These are phyloP conservation scores for Serripes groenlandicus DNA, from an alignment of 2,888 invertebrate genomes.

Conservation along the genomic window DNA sequence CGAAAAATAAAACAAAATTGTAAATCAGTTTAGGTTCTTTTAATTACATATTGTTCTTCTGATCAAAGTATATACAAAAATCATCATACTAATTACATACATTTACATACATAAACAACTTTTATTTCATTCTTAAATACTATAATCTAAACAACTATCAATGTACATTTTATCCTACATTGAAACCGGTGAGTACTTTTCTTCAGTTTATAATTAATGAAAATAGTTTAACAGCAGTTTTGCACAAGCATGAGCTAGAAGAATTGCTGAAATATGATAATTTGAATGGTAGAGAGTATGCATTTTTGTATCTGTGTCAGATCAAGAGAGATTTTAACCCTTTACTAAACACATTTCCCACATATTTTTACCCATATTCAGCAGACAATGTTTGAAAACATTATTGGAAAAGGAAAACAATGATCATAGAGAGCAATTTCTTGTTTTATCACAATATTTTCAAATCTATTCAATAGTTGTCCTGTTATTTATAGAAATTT, in stretches of 20 bases:
- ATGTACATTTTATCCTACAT: no score
- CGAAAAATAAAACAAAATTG: no score
- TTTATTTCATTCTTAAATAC: background rate
- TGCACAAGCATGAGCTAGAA: background rate
- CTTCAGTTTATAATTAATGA: no score
- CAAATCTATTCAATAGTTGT: background rate
- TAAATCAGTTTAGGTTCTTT: background rate
- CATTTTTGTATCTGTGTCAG: no score
- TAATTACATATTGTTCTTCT: conserved; percentile 10
- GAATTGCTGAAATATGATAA: background rate
- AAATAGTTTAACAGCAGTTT: no score
- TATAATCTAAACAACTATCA: no score
- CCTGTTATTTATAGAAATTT: background rate
- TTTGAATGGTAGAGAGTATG: no score
- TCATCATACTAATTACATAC: conserved; percentile 9
- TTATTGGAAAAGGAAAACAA: background rate
- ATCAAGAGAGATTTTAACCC: no score
- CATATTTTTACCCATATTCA: background rate
- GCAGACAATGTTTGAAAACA: background rate
- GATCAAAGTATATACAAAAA: conserved; percentile 9
- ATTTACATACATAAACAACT: conserved; percentile 10
- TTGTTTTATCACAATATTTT: background rate
- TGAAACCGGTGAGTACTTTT: no score
- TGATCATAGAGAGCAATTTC: background rate
- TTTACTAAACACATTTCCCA: background rate